Percentiles rank a stretch among this genome's conserved stretches.
Evolutionary conservation across 2,113 vertebrate species (phyloP).

Genomic region (Blennius ocellaris): DNA sequence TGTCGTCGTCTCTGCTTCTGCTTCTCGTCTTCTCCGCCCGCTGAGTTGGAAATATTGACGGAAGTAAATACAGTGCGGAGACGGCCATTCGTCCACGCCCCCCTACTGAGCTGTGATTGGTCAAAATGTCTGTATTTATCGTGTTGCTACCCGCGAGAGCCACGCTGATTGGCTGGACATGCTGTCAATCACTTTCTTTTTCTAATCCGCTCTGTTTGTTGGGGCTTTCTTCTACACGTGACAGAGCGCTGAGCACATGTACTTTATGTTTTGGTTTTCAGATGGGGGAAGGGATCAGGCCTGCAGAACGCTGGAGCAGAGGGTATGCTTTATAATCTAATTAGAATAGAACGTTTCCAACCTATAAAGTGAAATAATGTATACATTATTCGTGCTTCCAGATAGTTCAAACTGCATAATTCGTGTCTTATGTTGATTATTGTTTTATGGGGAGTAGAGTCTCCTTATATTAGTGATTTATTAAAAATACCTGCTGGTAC

Average conservation of each 20-base stretch:
- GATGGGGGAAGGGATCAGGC: slow-evolving; percentile 38
- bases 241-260: slow-evolving; percentile 76
- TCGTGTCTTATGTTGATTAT: no score
- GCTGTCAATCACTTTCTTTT: slow-evolving; percentile 60
- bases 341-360: no score
- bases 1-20: slow-evolving; percentile 4
- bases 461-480: no score
- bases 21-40: slow-evolving; percentile 23
- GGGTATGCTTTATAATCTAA: no score
- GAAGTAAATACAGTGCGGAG: slow-evolving; percentile 81
- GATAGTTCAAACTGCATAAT: no score
- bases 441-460: no score
- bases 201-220: slow-evolving; percentile 61
- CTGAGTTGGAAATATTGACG: slow-evolving; percentile 80
- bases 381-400: no score
- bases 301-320: background rate
- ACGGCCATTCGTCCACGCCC: slow-evolving; percentile 39
- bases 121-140: slow-evolving; percentile 39
- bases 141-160: slow-evolving; percentile 77
- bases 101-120: slow-evolving; percentile 70
- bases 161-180: slow-evolving; percentile 62
- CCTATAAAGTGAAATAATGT: no score
- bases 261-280: slow-evolving; percentile 80
- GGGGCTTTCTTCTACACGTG: slow-evolving; percentile 77
- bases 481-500: no score